These are phyloP conservation scores for Chironomus striatipennis DNA, from an alignment of 1,140 invertebrate genomes.

Conservation along the genomic window DNA sequence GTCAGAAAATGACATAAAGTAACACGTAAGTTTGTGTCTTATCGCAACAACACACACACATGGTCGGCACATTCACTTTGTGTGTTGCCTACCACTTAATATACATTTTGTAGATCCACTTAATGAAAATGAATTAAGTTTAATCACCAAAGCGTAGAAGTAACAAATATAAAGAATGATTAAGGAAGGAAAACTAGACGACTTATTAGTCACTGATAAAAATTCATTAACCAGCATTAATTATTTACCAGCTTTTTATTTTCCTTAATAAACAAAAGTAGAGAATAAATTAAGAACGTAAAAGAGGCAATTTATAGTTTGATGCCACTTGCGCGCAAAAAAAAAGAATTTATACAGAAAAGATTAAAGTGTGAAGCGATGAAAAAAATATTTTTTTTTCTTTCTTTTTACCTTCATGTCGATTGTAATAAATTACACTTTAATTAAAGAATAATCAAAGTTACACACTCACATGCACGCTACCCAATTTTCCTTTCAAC, in stretches of 20 bases:
- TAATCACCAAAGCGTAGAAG: background rate
- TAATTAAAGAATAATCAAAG: background rate
- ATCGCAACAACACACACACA: background rate
- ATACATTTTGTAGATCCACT: background rate
- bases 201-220: constrained; percentile 9
- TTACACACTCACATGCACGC: too few species aligned
- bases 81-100: background rate
- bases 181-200: background rate
- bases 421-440: background rate
- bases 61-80: background rate
- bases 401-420: too few species aligned
- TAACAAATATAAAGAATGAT: background rate
- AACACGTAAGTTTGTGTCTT: background rate
- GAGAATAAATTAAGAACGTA: background rate
- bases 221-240: constrained; percentile 14
- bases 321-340: background rate
- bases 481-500: too few species aligned
- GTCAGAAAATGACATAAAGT: background rate
- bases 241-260: constrained; percentile 3
- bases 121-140: background rate
- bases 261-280: too few species aligned
- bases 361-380: too few species aligned
- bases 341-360: background rate
- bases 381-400: too few species aligned
- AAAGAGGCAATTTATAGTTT: background rate